Percentiles rank a stretch among this genome's conserved stretches.
These are phyloP conservation scores for Oscheius sp. DNA, from an alignment of 2,888 invertebrate genomes.

Conservation along the genomic window DNA sequence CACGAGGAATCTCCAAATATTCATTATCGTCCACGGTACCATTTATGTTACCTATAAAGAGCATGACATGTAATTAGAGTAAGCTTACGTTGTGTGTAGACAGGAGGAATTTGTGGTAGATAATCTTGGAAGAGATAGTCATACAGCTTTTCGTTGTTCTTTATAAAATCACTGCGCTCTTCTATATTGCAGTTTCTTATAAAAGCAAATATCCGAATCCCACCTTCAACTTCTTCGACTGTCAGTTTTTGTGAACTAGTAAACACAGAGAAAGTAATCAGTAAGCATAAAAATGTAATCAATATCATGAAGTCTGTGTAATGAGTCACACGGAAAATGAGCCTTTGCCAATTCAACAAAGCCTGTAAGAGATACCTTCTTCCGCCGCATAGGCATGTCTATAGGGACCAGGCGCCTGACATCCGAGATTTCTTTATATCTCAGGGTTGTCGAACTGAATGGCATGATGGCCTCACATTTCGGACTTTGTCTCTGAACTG, in stretches of 20 bases:
- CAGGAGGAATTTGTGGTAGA: neutral
- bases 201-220: too few species aligned
- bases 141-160: neutral
- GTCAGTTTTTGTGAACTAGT: too few species aligned
- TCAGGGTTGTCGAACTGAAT: too few species aligned
- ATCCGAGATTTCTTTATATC: too few species aligned
- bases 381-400: too few species aligned
- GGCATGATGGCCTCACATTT: too few species aligned
- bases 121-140: conserved; percentile 10
- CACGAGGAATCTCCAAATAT: neutral
- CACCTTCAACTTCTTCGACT: too few species aligned
- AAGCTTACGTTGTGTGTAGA: conserved; percentile 18
- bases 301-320: too few species aligned
- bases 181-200: neutral
- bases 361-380: too few species aligned
- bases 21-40: neutral
- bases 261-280: neutral
- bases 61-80: neutral
- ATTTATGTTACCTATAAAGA: neutral
- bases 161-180: neutral
- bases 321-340: neutral
- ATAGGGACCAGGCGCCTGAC: too few species aligned
- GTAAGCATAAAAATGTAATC: neutral
- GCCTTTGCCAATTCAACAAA: too few species aligned
- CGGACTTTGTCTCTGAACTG: too few species aligned